Evolutionary conservation across 2,113 vertebrate species (phyloP), one percentile per base, ranked within the genome.

Genomic region (Saguinus midas): DNA sequence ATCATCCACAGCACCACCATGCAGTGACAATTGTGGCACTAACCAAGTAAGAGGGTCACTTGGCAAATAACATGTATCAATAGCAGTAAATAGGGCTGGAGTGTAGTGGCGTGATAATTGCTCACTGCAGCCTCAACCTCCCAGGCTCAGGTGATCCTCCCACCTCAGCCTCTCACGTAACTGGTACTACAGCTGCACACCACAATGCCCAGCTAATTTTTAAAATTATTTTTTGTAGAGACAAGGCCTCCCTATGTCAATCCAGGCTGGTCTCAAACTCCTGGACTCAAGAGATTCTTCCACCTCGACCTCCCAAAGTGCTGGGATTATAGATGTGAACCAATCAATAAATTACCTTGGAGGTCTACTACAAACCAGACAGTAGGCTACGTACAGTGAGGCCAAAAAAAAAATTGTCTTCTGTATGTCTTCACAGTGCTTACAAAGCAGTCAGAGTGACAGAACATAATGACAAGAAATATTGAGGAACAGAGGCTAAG

Each of bases 401-500:
- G 40, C 79, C 35, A n/a, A 68, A 37, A 52, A 64, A 40, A n/a
- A 45, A 35, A 3, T 80, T 57, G 87, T 76, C 81, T 68, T 10
- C 13, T n/a, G 10, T 72, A 0, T 32, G 45, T 68, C 88, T 90
- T 79, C 79, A 50, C 68, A 72, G 90, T 87, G 81, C 94, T 96
- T 82, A 92, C 50, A 5, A 86, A 93, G 93, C 96, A 90, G 50
- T 81, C 86, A 48, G 43, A n/a, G 85, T 79, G 82, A 95, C 66
- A 68, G 87, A 88, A 43, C 18, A 27, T 85, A 70, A 90, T 81
- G 27, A 79, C 23, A 68, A 94, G 78, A 95, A 94, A 82, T 89
- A 85, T 37, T 43, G 87, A 87, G 93, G 91, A n/a, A 79, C 88
- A 93, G 91, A 92, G 85, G 82, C 85, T 78, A 68, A 37, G 58